Evolutionary conservation across 2,113 vertebrate species (phyloP), one percentile per base, ranked within the genome.

Genomic region (Entomyzon cyanotis): DNA sequence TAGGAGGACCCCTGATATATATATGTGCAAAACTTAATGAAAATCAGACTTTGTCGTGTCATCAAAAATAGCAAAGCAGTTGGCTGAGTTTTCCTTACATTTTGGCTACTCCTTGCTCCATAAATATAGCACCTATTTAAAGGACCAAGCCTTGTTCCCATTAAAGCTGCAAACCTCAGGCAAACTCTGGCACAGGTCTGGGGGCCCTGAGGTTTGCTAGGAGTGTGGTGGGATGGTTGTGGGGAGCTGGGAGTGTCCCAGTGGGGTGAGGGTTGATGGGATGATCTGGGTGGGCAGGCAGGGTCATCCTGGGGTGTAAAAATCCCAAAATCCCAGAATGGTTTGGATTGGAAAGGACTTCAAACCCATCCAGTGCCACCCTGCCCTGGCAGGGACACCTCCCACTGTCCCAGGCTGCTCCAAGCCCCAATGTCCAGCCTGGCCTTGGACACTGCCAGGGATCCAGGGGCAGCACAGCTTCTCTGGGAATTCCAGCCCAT

Each of bases 11-110:
- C 87, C 88, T 92, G 94, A 95, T 94, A 94, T 87, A 95, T 94
- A 95, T 94, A 95, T 60, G 87, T 95, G 87, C 90, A 95, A 94
- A 96, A 96, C 47, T 92, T 95, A 95, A 97, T 97, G 94, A 96
- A 96, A 96, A 86, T 97, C 95, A 97, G 94, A 96, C 87, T 92
- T 90, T 58, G 87, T 96, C 64, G 94, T 96, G 95, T 96, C 90
- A 94, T 96, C 95, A 95, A 30, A 94, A 97, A 80, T 17, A 96
- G 93, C 86, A 49, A 71, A 96, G 73, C 56, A 93, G 42, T 92
- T 96, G 93, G 94, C 94, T 87, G 86, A 12, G 35, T 17, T 93
- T 68, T 65, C 41, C 80, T 62, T 63, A 8, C 11, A 0, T 93
- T 93, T 96, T 94, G 94, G 95, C 90, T 74, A 63, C 68, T 78